Percentiles rank a stretch among this genome's conserved stretches.
Conservation (phyloP, 2,797 vertebrate genomes). For the Scolopax rusticola region DNA sequence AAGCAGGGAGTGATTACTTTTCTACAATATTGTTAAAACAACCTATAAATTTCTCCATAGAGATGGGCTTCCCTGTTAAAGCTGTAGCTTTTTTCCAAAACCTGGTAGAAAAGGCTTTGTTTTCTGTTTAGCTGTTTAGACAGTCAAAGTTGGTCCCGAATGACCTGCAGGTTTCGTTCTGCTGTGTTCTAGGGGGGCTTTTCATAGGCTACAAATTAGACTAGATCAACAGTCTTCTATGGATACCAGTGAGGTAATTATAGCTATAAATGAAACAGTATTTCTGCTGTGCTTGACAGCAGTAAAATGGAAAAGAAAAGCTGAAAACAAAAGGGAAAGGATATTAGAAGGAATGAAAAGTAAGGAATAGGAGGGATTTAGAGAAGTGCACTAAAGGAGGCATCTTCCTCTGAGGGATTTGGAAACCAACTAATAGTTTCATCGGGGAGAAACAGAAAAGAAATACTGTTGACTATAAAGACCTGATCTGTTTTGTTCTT, state of each 20-base stretch:
- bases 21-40: neutral
- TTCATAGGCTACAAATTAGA: neutral
- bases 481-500: neutral
- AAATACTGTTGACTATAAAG: neutral
- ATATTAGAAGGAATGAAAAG: neutral
- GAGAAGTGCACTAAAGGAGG: neutral
- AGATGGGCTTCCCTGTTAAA: neutral
- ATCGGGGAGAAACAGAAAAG: neutral
- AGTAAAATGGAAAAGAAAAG: neutral
- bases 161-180: neutral
- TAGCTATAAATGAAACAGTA: neutral
- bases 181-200: neutral
- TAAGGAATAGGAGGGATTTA: neutral
- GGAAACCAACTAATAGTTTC: neutral
- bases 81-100: neutral
- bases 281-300: conserved; percentile 1
- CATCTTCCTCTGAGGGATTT: neutral
- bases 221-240: neutral
- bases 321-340: neutral
- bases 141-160: neutral
- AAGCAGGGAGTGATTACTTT: neutral
- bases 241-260: neutral
- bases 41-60: neutral
- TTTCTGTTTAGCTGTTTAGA: neutral
- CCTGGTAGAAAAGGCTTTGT: neutral